Conservation (phyloP, 1,140 invertebrate genomes). For the Papilio polytes region DNA sequence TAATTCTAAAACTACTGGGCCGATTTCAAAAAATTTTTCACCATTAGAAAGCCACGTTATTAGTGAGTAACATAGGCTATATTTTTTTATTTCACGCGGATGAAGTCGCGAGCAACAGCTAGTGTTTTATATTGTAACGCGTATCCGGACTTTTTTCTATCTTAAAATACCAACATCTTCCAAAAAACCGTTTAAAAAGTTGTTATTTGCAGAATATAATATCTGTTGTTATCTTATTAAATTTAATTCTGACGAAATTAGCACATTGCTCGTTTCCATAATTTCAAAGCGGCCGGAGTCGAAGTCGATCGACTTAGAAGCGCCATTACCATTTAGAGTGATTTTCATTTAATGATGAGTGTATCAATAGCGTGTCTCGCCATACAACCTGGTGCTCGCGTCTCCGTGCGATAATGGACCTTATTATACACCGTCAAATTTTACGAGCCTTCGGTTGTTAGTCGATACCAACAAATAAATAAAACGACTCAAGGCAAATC, state of each 20-base stretch:
- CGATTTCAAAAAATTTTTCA: no score
- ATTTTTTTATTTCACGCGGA: no score
- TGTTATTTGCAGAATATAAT: conserved; percentile 49
- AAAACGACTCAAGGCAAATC: conserved; percentile 55
- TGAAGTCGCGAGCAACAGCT: no score
- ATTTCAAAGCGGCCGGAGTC: conserved; percentile 55
- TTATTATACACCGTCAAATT: conserved; percentile 81
- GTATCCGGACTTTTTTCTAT: no score
- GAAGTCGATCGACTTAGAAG: conserved; percentile 52
- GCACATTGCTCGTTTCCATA: conserved; percentile 64
- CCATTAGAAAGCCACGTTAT: no score
- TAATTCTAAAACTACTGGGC: no score
- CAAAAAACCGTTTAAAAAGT: neutral
- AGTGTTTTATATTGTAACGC: no score
- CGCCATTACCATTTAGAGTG: conserved; percentile 70
- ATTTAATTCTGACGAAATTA: conserved; percentile 71
- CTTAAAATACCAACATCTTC: neutral
- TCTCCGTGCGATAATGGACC: conserved; percentile 66
- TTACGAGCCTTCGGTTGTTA: conserved; percentile 75
- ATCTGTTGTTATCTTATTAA: conserved; percentile 70
- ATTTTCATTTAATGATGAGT: conserved; percentile 74
- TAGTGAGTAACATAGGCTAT: no score
- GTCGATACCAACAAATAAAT: conserved; percentile 70
- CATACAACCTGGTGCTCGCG: conserved; percentile 58
- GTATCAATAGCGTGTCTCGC: conserved; percentile 56